Conservation (phyloP, 2,888 invertebrate species). For the Tridacna crocea region DNA sequence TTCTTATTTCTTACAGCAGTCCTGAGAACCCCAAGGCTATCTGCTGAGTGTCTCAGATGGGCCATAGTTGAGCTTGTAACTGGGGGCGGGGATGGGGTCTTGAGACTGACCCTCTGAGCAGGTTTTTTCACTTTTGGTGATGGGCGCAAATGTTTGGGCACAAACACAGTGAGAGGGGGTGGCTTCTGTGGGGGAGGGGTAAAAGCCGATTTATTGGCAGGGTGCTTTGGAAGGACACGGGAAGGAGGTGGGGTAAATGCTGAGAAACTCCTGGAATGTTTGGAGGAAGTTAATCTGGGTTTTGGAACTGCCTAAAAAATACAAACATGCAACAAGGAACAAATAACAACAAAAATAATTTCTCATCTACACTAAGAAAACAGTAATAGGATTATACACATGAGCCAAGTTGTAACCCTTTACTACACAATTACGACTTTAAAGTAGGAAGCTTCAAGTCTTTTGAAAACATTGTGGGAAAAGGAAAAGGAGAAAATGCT, state of each 20-base stretch:
- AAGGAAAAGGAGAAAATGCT: no score
- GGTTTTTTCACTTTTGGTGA: slow-evolving; percentile 11
- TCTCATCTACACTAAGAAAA: no score
- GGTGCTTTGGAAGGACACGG: slow-evolving; percentile 13
- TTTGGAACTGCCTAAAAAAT: slow-evolving; percentile 45
- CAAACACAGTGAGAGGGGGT: slow-evolving; percentile 50
- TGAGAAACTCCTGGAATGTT: slow-evolving; percentile 22
- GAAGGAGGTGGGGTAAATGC: slow-evolving; percentile 49
- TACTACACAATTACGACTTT: no score
- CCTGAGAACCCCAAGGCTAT: slow-evolving; percentile 58
- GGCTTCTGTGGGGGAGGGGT: slow-evolving; percentile 72
- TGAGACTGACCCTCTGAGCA: slow-evolving; percentile 35
- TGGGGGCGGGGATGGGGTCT: slow-evolving; percentile 65
- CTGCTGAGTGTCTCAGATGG: slow-evolving; percentile 63
- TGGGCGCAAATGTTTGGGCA: slow-evolving; percentile 21
- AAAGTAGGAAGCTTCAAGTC: no score
- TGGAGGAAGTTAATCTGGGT: slow-evolving; percentile 19
- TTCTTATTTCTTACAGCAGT: slow-evolving; percentile 36
- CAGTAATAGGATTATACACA: no score
- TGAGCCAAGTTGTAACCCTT: no score
- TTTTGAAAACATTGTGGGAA: no score
- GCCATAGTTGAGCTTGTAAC: slow-evolving; percentile 45
- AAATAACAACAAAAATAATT: not conserved
- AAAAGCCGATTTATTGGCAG: slow-evolving; percentile 69
- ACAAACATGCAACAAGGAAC: slow-evolving; percentile 8